Base-by-base conservation (phyloP, 2,113 vertebrate genomes). In the Gymnobelideus leadbeateri region DNA sequence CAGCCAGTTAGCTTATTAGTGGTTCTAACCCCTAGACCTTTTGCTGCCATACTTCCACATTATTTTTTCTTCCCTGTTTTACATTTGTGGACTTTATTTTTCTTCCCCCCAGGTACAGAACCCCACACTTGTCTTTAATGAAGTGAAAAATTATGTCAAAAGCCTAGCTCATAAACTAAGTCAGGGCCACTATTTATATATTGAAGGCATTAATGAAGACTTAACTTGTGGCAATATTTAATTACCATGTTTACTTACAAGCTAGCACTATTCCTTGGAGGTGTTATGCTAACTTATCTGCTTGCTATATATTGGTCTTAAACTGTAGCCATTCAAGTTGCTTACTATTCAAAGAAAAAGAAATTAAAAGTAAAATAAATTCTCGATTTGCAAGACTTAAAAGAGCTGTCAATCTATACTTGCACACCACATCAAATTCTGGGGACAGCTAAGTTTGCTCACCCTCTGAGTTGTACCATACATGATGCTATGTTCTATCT, bases 91-190 rank as follows among this genome's bases (percentile, higher is more conserved):
- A 90, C 43, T 95, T 89, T 53, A 37, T 57, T 94, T 91, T 25
- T 94, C 90, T 55, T 93, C 68, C 37, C n/a, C 91, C 55, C 52
- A 96, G 61, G 46, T 90, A 92, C 94, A 51, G 94, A 51, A 91
- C 91, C 57, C 95, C 43, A 68, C 47, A 96, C 90, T 28, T 49
- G 89, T 94, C 68, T 91, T 91, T 55, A 94, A 84, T 89, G 37
- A 94, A 96, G 92, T 94, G 91, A 96, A 94, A 68, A 92, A 49
- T 91, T 84, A 49, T 61, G 93, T 47, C 51, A 55, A 94, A 95
- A 94, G 54, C 3, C 14, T 93, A 84, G 51, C 92, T 61, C 47
- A 61, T 61, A 89, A 57, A 28, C 2, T 9, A 43, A 16, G 11
- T 37, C 21, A 54, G 53, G 37, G 89, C 24, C 16, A 3, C 52